Evolutionary conservation across 1,140 invertebrate species (phyloP).

Genomic region (Heliothis virescens): DNA sequence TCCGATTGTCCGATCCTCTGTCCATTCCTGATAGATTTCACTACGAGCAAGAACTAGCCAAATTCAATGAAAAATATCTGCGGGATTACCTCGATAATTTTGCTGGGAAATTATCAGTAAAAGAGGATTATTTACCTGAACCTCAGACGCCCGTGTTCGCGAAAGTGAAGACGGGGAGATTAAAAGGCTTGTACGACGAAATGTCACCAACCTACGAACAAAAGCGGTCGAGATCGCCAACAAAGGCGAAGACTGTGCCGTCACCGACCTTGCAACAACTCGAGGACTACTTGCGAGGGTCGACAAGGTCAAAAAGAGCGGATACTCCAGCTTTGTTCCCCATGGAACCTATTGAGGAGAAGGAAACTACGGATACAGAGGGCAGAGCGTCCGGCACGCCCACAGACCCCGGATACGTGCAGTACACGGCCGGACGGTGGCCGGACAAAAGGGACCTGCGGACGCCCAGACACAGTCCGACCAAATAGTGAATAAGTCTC

Average conservation of each 20-base stretch:
- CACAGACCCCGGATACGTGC: conserved; percentile 89
- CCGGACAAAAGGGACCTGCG: conserved; percentile 85
- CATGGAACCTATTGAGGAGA: conserved; percentile 82
- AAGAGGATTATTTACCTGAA: conserved; percentile 82
- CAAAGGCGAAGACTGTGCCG: conserved; percentile 72
- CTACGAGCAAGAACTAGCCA: conserved; percentile 79
- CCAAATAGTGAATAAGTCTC: conserved; percentile 66
- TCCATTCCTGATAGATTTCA: conserved; percentile 72
- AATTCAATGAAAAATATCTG: conserved; percentile 82
- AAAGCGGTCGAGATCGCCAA: conserved; percentile 71
- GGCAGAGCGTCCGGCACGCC: conserved; percentile 87
- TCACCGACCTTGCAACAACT: conserved; percentile 82
- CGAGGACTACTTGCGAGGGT: conserved; percentile 79
- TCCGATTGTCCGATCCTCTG: conserved; percentile 75
- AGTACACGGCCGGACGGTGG: conserved; percentile 90
- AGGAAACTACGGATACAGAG: conserved; percentile 66
- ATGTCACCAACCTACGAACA: conserved; percentile 73
- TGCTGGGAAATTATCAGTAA: conserved; percentile 67
- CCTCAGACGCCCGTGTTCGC: conserved; percentile 81
- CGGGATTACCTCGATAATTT: conserved; percentile 74
- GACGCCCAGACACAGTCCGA: conserved; percentile 88
- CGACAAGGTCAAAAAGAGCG: conserved; percentile 67
- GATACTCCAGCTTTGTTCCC: conserved; percentile 85
- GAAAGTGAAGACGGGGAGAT: conserved; percentile 77
- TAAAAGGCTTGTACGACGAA: conserved; percentile 76